A percentile compares a stretch with the other conserved stretches of the same genome.
These are phyloP conservation scores for Sturnus vulgaris DNA, from an alignment of 2,113 vertebrate species.

Conservation along the genomic window DNA sequence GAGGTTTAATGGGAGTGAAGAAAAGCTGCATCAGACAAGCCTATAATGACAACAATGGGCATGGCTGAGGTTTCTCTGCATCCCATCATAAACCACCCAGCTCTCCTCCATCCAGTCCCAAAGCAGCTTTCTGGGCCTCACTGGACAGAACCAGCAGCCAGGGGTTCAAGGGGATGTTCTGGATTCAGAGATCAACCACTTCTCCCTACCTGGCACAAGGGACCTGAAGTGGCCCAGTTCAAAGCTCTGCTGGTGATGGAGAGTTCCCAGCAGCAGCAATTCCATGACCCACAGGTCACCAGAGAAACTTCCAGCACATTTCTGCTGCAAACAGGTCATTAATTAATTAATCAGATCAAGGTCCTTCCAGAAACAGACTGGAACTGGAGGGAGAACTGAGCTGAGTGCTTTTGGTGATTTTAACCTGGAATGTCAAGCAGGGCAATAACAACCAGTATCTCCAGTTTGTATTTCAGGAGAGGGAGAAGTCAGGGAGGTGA, in stretches of 20 bases:
- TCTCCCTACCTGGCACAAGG: background rate
- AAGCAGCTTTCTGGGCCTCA: background rate
- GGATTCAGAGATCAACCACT: background rate
- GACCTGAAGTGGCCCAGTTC: background rate
- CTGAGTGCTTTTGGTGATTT: background rate
- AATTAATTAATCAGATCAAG: constrained; percentile 10
- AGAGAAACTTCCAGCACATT: background rate
- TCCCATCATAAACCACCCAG: background rate
- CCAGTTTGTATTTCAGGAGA: background rate
- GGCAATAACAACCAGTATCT: background rate
- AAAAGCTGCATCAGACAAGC: background rate
- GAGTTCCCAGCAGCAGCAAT: background rate
- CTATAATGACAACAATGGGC: fast-evolving
- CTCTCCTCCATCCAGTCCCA: background rate
- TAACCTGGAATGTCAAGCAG: background rate
- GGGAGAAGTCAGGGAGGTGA: background rate
- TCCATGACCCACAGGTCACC: background rate
- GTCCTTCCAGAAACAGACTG: background rate
- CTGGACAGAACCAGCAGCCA: background rate
- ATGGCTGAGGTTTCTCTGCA: background rate
- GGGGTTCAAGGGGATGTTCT: background rate
- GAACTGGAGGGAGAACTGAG: background rate
- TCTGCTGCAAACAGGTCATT: background rate
- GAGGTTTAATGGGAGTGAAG: background rate
- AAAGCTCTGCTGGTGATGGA: background rate